Conservation (phyloP, 2,113 vertebrate genomes). For the Misgurnus anguillicaudatus region DNA sequence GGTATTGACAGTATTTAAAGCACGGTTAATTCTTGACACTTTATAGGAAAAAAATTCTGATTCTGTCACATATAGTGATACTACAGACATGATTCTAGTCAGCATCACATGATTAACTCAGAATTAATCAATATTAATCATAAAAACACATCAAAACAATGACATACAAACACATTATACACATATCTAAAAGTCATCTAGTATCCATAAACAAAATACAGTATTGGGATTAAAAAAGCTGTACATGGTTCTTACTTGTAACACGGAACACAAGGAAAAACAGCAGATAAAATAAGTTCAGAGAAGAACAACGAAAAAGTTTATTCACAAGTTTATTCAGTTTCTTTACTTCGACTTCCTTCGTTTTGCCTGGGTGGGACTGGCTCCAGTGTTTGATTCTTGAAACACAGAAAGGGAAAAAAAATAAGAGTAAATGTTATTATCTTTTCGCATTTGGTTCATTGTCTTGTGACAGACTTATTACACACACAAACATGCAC, state of each 20-base stretch:
- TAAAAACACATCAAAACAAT: constrained; percentile 65
- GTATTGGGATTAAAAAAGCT: constrained; percentile 84
- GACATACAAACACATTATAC: constrained; percentile 63
- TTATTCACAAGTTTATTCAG: constrained; percentile 83
- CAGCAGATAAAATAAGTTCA: constrained; percentile 82
- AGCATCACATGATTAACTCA: constrained; percentile 74
- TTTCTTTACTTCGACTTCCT: constrained; percentile 95
- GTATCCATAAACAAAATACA: constrained; percentile 68
- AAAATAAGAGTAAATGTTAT: not conserved
- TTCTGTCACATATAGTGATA: constrained; percentile 72
- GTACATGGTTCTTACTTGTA: constrained; percentile 84
- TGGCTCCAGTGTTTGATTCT: constrained; percentile 86
- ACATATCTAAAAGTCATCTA: constrained; percentile 67
- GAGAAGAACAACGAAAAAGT: constrained; percentile 65
- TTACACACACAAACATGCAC: not conserved
- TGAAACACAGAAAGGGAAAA: constrained; percentile 50
- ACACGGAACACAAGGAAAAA: constrained; percentile 67
- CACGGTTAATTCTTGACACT: constrained; percentile 14
- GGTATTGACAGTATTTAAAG: constrained; percentile 16
- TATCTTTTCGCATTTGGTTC: not conserved
- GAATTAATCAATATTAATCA: constrained; percentile 64
- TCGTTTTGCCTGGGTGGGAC: constrained; percentile 93
- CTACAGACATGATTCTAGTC: constrained; percentile 61
- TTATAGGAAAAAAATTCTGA: constrained; percentile 73
- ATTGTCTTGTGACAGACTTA: not conserved